phyloP scores from a whole-genome alignment of 1,140 invertebrate genomes.

The Diabrotica undecimpunctata region DNA sequence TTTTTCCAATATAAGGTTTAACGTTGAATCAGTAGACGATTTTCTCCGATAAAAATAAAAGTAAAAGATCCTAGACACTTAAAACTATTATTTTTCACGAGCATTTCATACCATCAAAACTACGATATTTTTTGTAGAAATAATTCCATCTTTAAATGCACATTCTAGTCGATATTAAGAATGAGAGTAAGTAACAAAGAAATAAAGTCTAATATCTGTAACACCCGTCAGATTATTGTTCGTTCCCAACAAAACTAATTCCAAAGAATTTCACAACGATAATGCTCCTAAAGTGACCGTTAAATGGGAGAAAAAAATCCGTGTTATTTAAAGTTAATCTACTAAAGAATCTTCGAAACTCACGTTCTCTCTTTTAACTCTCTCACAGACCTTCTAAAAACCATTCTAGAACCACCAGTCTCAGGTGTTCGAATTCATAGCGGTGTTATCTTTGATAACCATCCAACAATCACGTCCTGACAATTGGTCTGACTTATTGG shows the following conservation, averaged over 20 bases:
- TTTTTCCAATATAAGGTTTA: too few species aligned
- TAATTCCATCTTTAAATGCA: too few species aligned
- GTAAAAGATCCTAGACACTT: too few species aligned
- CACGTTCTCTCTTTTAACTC: conserved; percentile 10
- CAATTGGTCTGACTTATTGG: neutral
- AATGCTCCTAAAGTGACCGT: conserved; percentile 6
- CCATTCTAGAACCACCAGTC: conserved; percentile 13
- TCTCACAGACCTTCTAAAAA: conserved; percentile 5
- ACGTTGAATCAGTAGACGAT: too few species aligned
- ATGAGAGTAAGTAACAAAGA: too few species aligned
- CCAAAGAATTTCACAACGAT: conserved; percentile 8
- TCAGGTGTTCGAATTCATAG: conserved; percentile 15
- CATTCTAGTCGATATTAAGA: too few species aligned
- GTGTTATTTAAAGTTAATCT: conserved; percentile 14
- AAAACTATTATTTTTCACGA: too few species aligned
- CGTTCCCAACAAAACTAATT: neutral
- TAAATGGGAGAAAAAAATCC: conserved; percentile 12
- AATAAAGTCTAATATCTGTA: too few species aligned
- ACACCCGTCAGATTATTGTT: too few species aligned
- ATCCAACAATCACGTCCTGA: conserved; percentile 17
- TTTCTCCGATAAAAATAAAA: too few species aligned
- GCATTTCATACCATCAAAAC: too few species aligned
- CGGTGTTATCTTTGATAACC: conserved; percentile 16
- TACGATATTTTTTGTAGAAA: too few species aligned
- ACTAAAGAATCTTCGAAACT: conserved; percentile 8